phyloP scores from a whole-genome alignment of 2,888 invertebrate genomes.

The Copidosoma aretas region DNA sequence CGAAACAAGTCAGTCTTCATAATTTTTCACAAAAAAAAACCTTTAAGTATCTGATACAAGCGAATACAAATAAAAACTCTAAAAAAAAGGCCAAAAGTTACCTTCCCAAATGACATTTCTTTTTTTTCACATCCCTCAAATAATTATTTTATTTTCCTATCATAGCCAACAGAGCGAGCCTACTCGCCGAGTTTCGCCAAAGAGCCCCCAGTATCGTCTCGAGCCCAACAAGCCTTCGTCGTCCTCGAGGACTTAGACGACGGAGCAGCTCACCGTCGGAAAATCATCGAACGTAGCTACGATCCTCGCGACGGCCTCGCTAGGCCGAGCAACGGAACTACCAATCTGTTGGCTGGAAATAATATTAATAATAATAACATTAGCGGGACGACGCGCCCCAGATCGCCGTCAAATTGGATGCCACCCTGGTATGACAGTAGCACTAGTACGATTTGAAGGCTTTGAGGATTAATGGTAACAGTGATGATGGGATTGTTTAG shows the following conservation, averaged over 20 bases:
- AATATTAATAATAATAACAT: constrained; percentile 23
- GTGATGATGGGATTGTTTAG: not conserved
- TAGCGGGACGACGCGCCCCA: constrained; percentile 46
- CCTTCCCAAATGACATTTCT: too few species aligned
- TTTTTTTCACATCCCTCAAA: too few species aligned
- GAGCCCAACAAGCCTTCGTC: constrained; percentile 50
- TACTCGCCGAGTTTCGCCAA: constrained; percentile 58
- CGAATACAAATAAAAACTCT: too few species aligned
- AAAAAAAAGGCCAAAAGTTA: not conserved
- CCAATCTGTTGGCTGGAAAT: too few species aligned
- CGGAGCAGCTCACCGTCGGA: constrained; percentile 40
- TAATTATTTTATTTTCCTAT: not conserved
- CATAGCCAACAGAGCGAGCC: constrained; percentile 46
- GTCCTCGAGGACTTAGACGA: constrained; percentile 49
- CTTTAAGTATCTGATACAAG: too few species aligned
- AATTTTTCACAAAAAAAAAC: too few species aligned
- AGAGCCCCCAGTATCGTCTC: constrained; percentile 8
- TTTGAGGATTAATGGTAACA: not conserved
- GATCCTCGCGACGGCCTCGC: constrained; percentile 44
- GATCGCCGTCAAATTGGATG: constrained; percentile 63
- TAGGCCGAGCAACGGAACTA: constrained; percentile 43
- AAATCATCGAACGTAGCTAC: constrained; percentile 50
- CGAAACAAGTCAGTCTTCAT: too few species aligned
- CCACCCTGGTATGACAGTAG: constrained; percentile 63
- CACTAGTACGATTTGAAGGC: constrained; percentile 49